phyloP scores from a whole-genome alignment of 2,888 invertebrate genomes.

The Pammene fasciana region DNA sequence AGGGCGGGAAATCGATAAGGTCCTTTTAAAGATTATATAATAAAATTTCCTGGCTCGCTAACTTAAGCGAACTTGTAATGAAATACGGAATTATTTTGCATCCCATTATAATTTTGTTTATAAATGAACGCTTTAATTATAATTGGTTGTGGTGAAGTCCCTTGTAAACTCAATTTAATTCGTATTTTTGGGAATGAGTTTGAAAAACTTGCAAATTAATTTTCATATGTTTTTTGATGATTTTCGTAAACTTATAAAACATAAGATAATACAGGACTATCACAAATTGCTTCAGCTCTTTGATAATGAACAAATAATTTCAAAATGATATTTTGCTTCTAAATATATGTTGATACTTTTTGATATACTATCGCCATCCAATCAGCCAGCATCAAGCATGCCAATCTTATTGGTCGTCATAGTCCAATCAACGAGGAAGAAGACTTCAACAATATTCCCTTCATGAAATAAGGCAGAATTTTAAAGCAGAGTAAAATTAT shows the following conservation, averaged over 20 bases:
- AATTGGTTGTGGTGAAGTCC: too few species aligned
- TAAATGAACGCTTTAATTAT: constrained; percentile 45
- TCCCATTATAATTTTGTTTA: constrained; percentile 46
- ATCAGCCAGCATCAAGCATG: constrained; percentile 62
- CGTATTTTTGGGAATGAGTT: not conserved
- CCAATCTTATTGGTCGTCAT: constrained; percentile 75
- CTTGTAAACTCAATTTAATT: not conserved
- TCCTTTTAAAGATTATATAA: constrained; percentile 13
- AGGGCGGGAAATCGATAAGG: constrained; percentile 24
- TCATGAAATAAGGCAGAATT: not conserved
- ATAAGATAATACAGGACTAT: too few species aligned
- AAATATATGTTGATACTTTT: not conserved
- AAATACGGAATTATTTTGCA: constrained; percentile 30
- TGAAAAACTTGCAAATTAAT: too few species aligned
- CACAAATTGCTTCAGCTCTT: too few species aligned
- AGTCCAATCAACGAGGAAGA: constrained; percentile 26
- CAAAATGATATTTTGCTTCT: not conserved
- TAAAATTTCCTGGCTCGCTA: constrained; percentile 18
- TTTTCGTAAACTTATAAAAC: too few species aligned
- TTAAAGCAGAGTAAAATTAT: not conserved
- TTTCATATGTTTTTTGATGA: too few species aligned
- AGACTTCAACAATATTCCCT: not conserved
- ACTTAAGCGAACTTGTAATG: constrained; percentile 27
- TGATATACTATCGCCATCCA: constrained; percentile 44
- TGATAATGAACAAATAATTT: too few species aligned